Base-by-base conservation (phyloP, 2,888 invertebrate species). In the Neoitamus cyanurus region DNA sequence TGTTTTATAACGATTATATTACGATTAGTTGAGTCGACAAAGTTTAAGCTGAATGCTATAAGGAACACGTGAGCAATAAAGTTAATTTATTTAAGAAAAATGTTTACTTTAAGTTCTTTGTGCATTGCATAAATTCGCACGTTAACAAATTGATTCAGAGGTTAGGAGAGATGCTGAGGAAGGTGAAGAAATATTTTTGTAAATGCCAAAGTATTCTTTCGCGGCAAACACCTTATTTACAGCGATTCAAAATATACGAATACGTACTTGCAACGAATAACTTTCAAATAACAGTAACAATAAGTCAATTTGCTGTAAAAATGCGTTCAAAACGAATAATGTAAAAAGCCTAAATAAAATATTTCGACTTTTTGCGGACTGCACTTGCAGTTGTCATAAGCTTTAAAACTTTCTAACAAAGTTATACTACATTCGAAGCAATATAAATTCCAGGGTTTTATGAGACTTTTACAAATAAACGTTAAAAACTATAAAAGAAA, bases 401-500 rank as follows among this genome's bases (percentile, higher is more conserved):
- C 82, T 82, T 82, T 82, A 82, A 82, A 82, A 69, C 37, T 82
- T 68, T 82, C 68, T 68, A 82, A 36, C 58, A 82, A 82, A 69
- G 75, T 68, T 68, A 82, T 84, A 80, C 82, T 80, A 73, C 72
- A 84, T 82, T 84, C 73, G 82, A 82, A 37, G 82, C 82, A 69
- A 85, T 84, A 78, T 84, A 78, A 78, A 85, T 84, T 85, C 78
- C 85, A 85, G 85, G 85, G 85, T 85, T 85, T 82, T 73, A 83
- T 72, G 78, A 85, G 85, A 85, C 84, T 85, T 85, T 84, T 84
- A 84, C 83, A 69, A 48, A 82, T 58, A 78, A 83, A 78, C 25
- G 69, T 69, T 28, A 34, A 82, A 36, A 78, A 28, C 20, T 34
- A 82, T 82, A n/a, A 11, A 46, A 58, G 15, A 58, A 58, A 48